Conservation (phyloP, 1,140 invertebrate species). For the Caenorhabditis briggsae region DNA sequence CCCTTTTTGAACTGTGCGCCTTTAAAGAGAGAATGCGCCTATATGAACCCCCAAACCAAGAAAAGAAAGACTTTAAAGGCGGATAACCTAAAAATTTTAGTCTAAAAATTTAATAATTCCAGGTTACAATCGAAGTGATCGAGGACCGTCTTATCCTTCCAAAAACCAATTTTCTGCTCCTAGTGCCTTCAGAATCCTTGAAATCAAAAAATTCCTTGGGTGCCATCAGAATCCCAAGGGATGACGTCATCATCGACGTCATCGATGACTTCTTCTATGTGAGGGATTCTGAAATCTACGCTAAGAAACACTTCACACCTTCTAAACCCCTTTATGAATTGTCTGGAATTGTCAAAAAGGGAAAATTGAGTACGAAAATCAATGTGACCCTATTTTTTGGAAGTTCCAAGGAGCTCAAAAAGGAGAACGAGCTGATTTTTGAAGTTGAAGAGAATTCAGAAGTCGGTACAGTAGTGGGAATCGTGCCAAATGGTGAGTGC, state of each 20-base stretch:
- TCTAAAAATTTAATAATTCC: background rate
- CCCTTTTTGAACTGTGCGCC: too few relatives aligned
- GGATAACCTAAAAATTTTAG: background rate
- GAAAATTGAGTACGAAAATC: conserved; percentile 6
- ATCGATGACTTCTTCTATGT: conserved; percentile 31
- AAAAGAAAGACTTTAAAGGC: too few relatives aligned
- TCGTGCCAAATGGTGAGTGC: background rate
- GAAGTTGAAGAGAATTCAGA: conserved; percentile 14
- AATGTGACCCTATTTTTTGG: conserved; percentile 30
- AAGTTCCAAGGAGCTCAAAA: background rate
- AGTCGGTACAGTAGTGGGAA: conserved; percentile 4
- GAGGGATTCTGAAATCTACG: background rate
- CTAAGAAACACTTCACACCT: background rate
- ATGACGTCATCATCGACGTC: conserved; percentile 25
- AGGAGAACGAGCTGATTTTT: conserved; percentile 19
- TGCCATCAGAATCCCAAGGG: background rate
- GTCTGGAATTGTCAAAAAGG: background rate
- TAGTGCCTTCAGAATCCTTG: background rate
- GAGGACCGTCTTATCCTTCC: conserved; percentile 8
- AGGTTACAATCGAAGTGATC: conserved; percentile 23
- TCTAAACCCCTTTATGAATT: background rate
- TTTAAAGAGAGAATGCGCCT: too few relatives aligned
- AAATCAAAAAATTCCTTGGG: too few relatives aligned
- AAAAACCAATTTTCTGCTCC: background rate
- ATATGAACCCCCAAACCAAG: too few relatives aligned